phyloP scores from a whole-genome alignment of 2,888 invertebrate genomes.

The Anoplius nigerrimus region DNA sequence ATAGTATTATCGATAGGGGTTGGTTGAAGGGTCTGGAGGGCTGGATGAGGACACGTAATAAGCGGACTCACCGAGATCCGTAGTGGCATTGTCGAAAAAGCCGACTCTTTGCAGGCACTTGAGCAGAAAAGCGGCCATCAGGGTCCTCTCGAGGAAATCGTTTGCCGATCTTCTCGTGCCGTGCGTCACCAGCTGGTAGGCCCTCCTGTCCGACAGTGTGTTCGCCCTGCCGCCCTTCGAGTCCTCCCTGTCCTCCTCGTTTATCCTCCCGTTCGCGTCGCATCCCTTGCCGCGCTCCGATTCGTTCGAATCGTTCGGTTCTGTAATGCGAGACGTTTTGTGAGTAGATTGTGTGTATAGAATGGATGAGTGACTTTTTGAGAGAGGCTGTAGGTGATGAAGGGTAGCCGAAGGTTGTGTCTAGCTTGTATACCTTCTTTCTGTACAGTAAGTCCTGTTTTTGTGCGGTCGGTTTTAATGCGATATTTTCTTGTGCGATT shows the following conservation, averaged over 20 bases:
- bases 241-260: not conserved
- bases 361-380: too few species aligned
- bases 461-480: too few species aligned
- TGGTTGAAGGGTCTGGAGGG: too few species aligned
- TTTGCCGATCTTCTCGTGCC: conserved; percentile 78
- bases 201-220: conserved; percentile 74
- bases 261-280: not conserved
- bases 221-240: not conserved
- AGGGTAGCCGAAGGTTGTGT: too few species aligned
- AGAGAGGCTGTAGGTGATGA: too few species aligned
- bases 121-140: conserved; percentile 87
- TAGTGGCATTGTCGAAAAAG: conserved; percentile 75
- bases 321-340: too few species aligned
- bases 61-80: conserved; percentile 39
- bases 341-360: too few species aligned
- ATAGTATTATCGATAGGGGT: too few species aligned
- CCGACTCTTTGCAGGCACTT: conserved; percentile 82
- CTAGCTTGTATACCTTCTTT: too few species aligned
- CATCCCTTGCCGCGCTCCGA: not conserved
- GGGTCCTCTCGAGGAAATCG: conserved; percentile 85
- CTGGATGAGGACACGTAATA: too few species aligned
- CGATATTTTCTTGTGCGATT: too few species aligned
- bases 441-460: too few species aligned
- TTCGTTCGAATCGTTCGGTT: not conserved
- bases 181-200: conserved; percentile 83